Evolutionary conservation across 2,797 vertebrate genomes (phyloP).

Genomic region (Psittacula derbiana): DNA sequence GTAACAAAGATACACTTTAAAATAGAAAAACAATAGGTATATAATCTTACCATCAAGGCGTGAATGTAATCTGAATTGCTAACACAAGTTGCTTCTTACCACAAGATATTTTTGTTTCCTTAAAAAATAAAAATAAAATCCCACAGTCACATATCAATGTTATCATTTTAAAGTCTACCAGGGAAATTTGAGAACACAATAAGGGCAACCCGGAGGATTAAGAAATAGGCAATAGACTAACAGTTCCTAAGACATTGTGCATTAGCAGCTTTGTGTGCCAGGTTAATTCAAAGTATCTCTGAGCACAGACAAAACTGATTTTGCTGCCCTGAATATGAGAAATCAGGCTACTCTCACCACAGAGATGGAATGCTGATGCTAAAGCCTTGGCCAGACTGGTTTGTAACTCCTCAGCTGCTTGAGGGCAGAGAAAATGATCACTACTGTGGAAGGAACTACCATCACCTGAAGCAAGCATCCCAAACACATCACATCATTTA

Average conservation of each 20-base stretch:
- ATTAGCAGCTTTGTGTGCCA: background rate
- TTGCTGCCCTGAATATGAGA: background rate
- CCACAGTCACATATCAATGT: background rate
- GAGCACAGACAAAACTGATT: background rate
- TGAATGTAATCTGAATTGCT: background rate
- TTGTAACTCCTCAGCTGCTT: background rate
- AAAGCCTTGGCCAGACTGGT: background rate
- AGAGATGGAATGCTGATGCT: background rate
- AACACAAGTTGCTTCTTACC: background rate
- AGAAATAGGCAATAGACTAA: background rate
- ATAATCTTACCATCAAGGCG: slow-evolving; percentile 1
- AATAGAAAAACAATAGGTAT: background rate
- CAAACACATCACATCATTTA: background rate
- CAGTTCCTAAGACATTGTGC: background rate
- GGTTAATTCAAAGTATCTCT: background rate
- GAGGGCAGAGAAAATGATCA: background rate
- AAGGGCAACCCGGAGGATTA: background rate
- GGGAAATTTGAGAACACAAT: background rate
- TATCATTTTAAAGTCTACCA: background rate
- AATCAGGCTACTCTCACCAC: background rate
- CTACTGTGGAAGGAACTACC: background rate
- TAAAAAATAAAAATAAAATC: background rate
- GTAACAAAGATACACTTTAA: background rate
- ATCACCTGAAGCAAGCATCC: background rate
- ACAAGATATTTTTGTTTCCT: background rate